Evolutionary conservation across 2,113 vertebrate species (phyloP), one percentile per base, ranked within the genome.

Genomic region (Rhagologus leucostigma): DNA sequence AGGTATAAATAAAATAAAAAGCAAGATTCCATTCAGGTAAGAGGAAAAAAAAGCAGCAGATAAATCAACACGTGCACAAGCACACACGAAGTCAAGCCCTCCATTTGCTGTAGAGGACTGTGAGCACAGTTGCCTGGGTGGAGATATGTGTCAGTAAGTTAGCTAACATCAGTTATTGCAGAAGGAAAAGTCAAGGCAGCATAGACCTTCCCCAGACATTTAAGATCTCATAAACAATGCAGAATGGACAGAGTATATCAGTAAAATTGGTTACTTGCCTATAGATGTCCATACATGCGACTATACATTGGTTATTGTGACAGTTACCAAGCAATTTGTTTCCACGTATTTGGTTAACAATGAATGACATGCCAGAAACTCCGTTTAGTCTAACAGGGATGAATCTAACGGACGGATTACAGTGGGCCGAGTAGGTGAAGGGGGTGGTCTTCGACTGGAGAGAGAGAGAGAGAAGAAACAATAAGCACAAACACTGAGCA

Each of bases 371-470:
- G 97, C 95, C 96, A 96, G 97, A 95, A 79, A 95, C 93, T 96
- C 93, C 97, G 4, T 94, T 98, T 98, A 98, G 96, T 98, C 97
- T 98, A 98, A 98, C 83, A 98, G 93, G 90, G 98, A 98, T 67
- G 98, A 98, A 67, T 98, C 98, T 97, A 98, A 96, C 12, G 98
- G 97, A 79, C 98, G 98, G 92, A 98, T 98, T 96, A 98, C 98
- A 96, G 98, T 97, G 97, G 98, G 98, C 68, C 97, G 98, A 96
- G 98, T 98, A 97, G 98, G 98, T 97, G 98, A 98, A 95, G 98
- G 98, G 97, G 98, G 98, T 93, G 98, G 98, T 97, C 98, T 98
- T 97, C 98, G 97, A 97, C 98, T 98, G 97, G 95, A 98, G 97
- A 98, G 94, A 98, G 84, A 98, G 93, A 98, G 93, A 97, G 87